A percentile compares a stretch with the other conserved stretches of the same genome.
Conservation (phyloP, 1,140 invertebrate genomes). For the Meloidogyne exigua region DNA sequence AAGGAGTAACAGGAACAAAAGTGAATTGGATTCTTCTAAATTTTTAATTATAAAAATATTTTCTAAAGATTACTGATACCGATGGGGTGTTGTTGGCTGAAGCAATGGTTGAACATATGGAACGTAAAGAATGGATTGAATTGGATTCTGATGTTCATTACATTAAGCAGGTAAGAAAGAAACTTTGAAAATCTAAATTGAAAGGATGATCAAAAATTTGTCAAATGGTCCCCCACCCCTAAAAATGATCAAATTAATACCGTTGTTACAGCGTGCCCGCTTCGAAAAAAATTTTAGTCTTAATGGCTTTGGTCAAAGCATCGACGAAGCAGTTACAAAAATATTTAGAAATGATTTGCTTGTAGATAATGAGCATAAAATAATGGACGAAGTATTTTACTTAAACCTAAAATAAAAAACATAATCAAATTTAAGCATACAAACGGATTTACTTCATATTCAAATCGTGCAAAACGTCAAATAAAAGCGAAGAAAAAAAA, state of each 20-base stretch:
- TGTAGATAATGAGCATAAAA: background rate
- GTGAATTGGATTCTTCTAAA: slow-evolving; percentile 3
- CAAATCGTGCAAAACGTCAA: background rate
- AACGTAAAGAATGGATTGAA: slow-evolving; percentile 48
- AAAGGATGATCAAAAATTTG: too few species aligned
- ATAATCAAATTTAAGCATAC: background rate
- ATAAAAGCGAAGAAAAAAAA: background rate
- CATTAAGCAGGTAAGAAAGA: slow-evolving; percentile 40
- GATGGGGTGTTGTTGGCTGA: slow-evolving; percentile 55
- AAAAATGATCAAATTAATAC: background rate
- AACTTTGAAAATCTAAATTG: background rate
- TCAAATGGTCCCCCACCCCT: too few species aligned
- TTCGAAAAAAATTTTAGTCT: slow-evolving; percentile 51
- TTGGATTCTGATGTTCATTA: slow-evolving; percentile 56
- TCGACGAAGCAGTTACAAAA: slow-evolving; percentile 46
- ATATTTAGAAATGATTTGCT: slow-evolving; percentile 34
- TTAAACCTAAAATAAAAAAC: background rate
- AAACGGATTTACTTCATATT: background rate
- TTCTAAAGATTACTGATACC: slow-evolving; percentile 53
- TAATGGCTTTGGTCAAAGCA: slow-evolving; percentile 48
- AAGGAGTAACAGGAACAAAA: slow-evolving; percentile 60
- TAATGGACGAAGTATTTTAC: background rate
- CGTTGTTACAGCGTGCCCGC: slow-evolving; percentile 42
- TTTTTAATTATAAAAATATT: slow-evolving; percentile 1
- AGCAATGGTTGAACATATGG: slow-evolving; percentile 61